Percentiles rank a stretch among this genome's conserved stretches.
Conservation (phyloP, 2,888 invertebrate genomes). For the Neria commutata region DNA sequence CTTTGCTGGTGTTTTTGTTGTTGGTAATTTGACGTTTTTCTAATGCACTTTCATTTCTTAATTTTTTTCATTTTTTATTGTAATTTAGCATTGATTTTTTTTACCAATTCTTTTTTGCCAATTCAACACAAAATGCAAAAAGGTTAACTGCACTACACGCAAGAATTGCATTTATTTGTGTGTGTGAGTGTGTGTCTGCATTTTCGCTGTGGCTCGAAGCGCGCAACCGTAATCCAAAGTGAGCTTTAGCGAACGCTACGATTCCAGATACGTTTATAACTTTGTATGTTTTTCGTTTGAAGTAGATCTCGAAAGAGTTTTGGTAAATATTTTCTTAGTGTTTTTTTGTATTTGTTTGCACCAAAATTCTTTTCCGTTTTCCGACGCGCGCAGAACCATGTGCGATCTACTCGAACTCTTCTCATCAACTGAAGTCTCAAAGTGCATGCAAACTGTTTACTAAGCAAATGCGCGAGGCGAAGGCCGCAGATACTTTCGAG, state of each 20-base stretch:
- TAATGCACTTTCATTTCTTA: conserved; percentile 8
- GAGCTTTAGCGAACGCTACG: conserved; percentile 35
- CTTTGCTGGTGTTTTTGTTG: conserved; percentile 10
- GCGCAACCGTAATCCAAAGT: conserved; percentile 58
- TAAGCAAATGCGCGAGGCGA: conserved; percentile 39
- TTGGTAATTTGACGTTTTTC: conserved; percentile 1
- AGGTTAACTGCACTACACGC: no score
- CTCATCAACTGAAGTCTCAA: conserved; percentile 58
- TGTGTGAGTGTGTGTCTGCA: conserved; percentile 25
- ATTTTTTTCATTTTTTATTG: conserved; percentile 23
- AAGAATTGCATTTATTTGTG: conserved; percentile 11
- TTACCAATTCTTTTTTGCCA: conserved; percentile 9
- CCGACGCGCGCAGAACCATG: conserved; percentile 39
- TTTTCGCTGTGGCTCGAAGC: conserved; percentile 25
- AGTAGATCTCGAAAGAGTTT: conserved; percentile 33
- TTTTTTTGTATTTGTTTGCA: conserved; percentile 17
- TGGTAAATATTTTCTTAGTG: conserved; percentile 13
- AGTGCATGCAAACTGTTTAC: conserved; percentile 30
- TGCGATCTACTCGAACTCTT: conserved; percentile 55
- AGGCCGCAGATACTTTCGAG: conserved; percentile 12
- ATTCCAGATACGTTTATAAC: neutral
- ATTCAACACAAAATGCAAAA: no score
- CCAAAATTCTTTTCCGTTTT: conserved; percentile 20
- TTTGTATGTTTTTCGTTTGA: conserved; percentile 5
- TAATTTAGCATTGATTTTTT: conserved; percentile 31